Evolutionary conservation across 2,888 invertebrate species (phyloP).

Genomic region (Sympetrum striolatum): DNA sequence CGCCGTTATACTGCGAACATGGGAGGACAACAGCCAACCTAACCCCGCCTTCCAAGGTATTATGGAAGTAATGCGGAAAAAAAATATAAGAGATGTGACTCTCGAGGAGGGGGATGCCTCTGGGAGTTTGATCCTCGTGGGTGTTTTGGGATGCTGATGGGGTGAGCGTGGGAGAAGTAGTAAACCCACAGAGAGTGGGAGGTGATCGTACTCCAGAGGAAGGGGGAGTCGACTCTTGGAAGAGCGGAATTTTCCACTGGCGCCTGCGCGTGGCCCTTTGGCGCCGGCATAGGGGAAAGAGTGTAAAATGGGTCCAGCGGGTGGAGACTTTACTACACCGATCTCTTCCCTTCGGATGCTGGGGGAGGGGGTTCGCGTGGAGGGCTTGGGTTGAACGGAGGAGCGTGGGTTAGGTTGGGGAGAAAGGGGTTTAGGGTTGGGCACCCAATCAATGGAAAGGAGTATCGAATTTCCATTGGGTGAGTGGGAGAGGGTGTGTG

Average conservation of each 20-base stretch:
- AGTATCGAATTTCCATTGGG: background rate
- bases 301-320: background rate
- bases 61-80: background rate
- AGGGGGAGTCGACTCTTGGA: background rate
- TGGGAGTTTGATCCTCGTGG: background rate
- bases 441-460: background rate
- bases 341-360: background rate
- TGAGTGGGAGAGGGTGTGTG: background rate
- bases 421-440: background rate
- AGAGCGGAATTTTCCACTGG: conserved; percentile 18
- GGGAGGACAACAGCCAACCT: background rate
- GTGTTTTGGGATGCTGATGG: background rate
- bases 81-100: background rate
- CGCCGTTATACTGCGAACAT: no score
- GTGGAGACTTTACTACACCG: background rate
- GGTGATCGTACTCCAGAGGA: background rate
- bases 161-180: background rate
- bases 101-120: background rate
- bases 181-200: background rate
- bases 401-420: background rate
- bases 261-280: background rate
- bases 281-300: background rate
- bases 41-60: background rate
- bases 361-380: background rate
- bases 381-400: background rate